Base-by-base conservation (phyloP, 2,888 invertebrate genomes). In the Euplagia quadripunctaria region DNA sequence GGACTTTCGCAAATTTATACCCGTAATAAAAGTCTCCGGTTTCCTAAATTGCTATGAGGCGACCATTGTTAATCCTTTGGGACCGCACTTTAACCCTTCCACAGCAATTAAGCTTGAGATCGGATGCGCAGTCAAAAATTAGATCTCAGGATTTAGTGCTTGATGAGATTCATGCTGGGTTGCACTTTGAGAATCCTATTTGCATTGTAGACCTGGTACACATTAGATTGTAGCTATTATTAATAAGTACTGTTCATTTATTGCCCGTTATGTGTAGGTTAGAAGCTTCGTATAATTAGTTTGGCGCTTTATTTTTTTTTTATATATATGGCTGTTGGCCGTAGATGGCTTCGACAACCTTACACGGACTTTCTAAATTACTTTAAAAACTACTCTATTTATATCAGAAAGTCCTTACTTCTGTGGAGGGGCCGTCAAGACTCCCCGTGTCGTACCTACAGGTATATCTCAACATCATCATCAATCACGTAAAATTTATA, bases 91-190 rank as follows among this genome's bases (percentile, higher is more conserved):
- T 71, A 73, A 76, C 73, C 74, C 70, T 66, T 52, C 69, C 61
- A 64, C 77, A 76, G 75, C 78, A 77, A 80, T 81, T 81, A 82
- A 79, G 76, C 78, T 68, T 67, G 74, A 73, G 81, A 76, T 83
- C 78, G 70, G 76, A 78, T 73, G 73, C 76, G 68, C 14, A 65
- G 68, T 77, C 73, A 82, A 78, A 79, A 80, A 83, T 76, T 63
- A 51, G 42, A 64, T 79, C 76, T 75, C 12, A 16, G 71, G 82
- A 72, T 43, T 55, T 58, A 49, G 31, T 20, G 51, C 46, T 55
- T 69, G 71, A 72, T 71, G 75, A 74, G 76, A 73, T 75, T 76
- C 69, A 72, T 52, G 73, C 75, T 75, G 51, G 43, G 49, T 51
- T 71, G 66, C 66, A 61, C 46, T 61, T 66, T 58, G 12, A 67